Percentiles rank a stretch among this genome's conserved stretches.
Conservation (phyloP, 1,140 invertebrate genomes). For the Pachyrhynchus sulphureomaculatus region DNA sequence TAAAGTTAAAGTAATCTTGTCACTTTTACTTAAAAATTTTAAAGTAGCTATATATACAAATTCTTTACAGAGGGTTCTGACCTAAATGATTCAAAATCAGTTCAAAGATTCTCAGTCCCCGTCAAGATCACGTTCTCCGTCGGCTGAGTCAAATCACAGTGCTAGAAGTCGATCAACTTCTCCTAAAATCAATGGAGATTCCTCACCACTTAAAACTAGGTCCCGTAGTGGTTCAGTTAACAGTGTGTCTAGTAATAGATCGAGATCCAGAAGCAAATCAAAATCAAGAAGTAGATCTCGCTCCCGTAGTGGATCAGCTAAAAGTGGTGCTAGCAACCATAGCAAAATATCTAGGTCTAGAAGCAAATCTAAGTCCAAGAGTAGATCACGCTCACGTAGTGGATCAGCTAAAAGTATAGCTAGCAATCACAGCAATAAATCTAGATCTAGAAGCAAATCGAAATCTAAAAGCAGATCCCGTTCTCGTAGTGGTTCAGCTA, state of each 20-base stretch:
- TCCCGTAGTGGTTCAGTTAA: not conserved
- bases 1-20: too few species aligned
- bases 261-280: not conserved
- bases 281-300: slow-evolving; percentile 14
- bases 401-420: not conserved
- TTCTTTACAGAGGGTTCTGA: slow-evolving; percentile 23
- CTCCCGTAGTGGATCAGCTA: slow-evolving; percentile 6
- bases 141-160: slow-evolving; percentile 12
- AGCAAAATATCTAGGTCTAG: slow-evolving; percentile 19
- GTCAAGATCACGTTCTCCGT: slow-evolving; percentile 25
- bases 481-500: slow-evolving; percentile 19
- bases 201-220: not conserved
- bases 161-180: not conserved
- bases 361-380: slow-evolving; percentile 20
- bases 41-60: too few species aligned
- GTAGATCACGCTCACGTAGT: not conserved
- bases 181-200: not conserved
- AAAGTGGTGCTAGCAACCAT: slow-evolving; percentile 7
- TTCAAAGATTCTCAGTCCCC: not conserved
- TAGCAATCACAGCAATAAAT: not conserved
- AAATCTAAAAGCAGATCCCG: slow-evolving; percentile 31
- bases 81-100: slow-evolving; percentile 17
- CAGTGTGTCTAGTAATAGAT: not conserved
- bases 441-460: slow-evolving; percentile 11
- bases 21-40: too few species aligned